Evolutionary conservation across 2,888 invertebrate genomes (phyloP), one percentile per base, ranked within the genome.

Genomic region (Andrena haemorrhoa): DNA sequence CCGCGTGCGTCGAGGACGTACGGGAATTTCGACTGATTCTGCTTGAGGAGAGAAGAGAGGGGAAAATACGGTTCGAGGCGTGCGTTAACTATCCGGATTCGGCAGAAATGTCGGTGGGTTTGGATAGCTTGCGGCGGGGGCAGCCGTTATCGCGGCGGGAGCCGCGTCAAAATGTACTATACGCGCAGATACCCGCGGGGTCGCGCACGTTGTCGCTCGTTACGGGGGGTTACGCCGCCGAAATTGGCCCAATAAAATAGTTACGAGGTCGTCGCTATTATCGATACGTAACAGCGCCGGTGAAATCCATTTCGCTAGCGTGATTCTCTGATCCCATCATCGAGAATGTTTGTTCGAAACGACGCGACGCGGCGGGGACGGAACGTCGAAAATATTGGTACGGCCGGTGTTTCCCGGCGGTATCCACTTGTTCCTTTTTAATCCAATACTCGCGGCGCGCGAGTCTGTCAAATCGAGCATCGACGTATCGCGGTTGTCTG

Each of bases 231-330:
- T 77, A 69, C 68, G 81, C 73, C 75, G 77, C 8, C 73, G 68
- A 75, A 73, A 86, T 86, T 84, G 82, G 68, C 29, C 60, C 84
- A 84, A 86, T 86, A 82, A 86, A 86, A 86, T 75, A 69, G 82
- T 76, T 74, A 71, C 76, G 84, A 35, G 72, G 58, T 66, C 63
- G 53, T 69, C 31, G n/a, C 79, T 69, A 85, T 82, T 85, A 84
- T 85, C 84, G 82, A 79, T 79, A 79, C 71, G 56, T 60, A 74
- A 75, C 64, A 53, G 64, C 78, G 71, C 31, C 33, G 58, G 49
- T 60, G 69, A 76, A 84, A 83, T 73, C 76, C 69, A 70, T 79
- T 82, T 79, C 64, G 63, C 2, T 47, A 29, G 8, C 33, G 35
- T 49, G 51, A 51, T 56, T 33, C 79, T 23, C 47, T 63, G 72